Evolutionary conservation across 2,113 vertebrate genomes (phyloP), one percentile per base, ranked within the genome.

Genomic region (Sinocyclocheilus anophthalmus): DNA sequence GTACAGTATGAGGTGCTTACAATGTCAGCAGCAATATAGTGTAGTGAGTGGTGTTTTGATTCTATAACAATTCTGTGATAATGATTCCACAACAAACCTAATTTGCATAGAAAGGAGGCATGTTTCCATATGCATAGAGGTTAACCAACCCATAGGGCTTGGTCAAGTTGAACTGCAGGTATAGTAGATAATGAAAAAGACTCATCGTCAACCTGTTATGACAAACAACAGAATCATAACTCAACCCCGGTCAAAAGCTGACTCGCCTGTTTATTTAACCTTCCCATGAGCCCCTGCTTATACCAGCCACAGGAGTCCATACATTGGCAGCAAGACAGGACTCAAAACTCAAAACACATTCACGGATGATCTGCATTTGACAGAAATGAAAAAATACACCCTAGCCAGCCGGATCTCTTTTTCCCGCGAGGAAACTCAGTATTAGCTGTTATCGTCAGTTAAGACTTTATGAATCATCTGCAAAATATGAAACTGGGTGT

Each of bases 301-400:
- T 4, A 77, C 13, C 24, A 50, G n/a, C n/a, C 75, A 77, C 13
- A 18, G 0, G 48, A 33, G 48, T 55, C 48, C 48, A 55, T 8
- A 5, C 1, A 10, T 18, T 77, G 48, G 75, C 53, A 55, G 24
- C 14, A 55, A 77, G 24, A 77, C 48, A 55, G 30, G 24, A 55
- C 8, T 55, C 45, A 18, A 55, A 53, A 76, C n/a, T 14, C 75
- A 20, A 76, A 76, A 50, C n/a, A 55, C 76, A 59, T 79, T 59
- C 53, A 79, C 10, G 33, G 53, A 59, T 59, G 30, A 79, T 79
- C 53, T 59, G 76, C 30, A 13, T 79, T 79, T 79, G 76, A 59
- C 30, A n/a, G 53, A 57, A 79, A 79, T 0, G 22, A 37, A 53
- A 37, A 11, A 37, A 33, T 33, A 33, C 2, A 14, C 6, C 13